These are phyloP conservation scores for Pteropus rufus DNA, from an alignment of 2,797 vertebrate genomes.

Conservation along the genomic window DNA sequence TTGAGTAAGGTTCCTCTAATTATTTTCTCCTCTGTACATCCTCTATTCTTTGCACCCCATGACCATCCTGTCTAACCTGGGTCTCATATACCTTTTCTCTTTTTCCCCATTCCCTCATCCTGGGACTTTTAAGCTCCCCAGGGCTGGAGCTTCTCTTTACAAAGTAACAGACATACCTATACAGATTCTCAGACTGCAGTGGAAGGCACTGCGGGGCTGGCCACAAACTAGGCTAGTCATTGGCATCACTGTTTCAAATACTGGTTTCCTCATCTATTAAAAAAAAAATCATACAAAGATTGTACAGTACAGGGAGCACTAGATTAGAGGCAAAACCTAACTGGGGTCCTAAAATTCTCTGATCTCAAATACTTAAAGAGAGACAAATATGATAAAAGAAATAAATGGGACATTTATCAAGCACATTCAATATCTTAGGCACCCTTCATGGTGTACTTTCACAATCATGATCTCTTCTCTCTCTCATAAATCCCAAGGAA, in stretches of 20 bases:
- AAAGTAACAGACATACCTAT: background rate
- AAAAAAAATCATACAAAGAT: constrained; percentile 8
- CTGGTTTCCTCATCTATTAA: constrained; percentile 19
- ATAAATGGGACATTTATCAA: constrained; percentile 8
- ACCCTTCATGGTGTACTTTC: background rate
- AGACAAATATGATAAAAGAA: background rate
- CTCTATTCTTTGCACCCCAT: background rate
- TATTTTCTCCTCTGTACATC: constrained; percentile 25
- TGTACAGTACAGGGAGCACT: background rate
- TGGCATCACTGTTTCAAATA: background rate
- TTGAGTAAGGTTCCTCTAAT: constrained; percentile 54
- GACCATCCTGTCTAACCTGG: background rate
- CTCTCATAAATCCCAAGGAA: constrained; percentile 21
- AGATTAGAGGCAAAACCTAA: constrained; percentile 24
- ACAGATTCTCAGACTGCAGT: background rate
- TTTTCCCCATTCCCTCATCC: constrained; percentile 10
- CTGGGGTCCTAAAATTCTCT: background rate
- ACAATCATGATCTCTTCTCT: background rate
- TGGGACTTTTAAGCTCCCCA: background rate
- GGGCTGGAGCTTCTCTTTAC: background rate
- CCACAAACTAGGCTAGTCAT: background rate
- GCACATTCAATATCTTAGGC: background rate
- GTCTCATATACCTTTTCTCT: background rate
- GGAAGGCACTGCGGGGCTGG: background rate
- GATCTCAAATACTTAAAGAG: constrained; percentile 29